Conservation (phyloP, 2,888 invertebrate species). For the Nephrotoma appendiculata region DNA sequence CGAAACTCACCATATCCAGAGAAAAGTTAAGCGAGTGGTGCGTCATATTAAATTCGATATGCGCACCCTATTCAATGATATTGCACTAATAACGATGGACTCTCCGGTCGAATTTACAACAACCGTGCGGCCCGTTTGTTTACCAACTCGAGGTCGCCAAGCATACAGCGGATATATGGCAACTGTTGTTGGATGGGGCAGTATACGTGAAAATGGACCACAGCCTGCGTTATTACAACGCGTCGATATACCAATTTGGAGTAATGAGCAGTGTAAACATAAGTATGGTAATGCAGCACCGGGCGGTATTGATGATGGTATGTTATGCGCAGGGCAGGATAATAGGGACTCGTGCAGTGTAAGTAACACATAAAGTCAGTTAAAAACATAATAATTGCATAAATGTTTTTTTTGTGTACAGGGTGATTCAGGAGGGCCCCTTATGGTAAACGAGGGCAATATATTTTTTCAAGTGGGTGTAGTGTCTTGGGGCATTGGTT, state of each 20-base stretch:
- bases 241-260: slow-evolving; percentile 73
- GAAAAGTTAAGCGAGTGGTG: slow-evolving; percentile 69
- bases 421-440: slow-evolving; percentile 82
- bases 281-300: slow-evolving; percentile 76
- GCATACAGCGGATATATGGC: slow-evolving; percentile 55
- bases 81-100: slow-evolving; percentile 64
- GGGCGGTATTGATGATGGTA: slow-evolving; percentile 75
- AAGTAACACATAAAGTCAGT: slow-evolving; percentile 31
- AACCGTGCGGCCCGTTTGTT: slow-evolving; percentile 62
- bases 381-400: neutral
- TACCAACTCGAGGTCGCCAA: slow-evolving; percentile 40
- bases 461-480: slow-evolving; percentile 75
- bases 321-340: slow-evolving; percentile 75
- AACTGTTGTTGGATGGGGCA: slow-evolving; percentile 83
- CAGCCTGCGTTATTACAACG: slow-evolving; percentile 70
- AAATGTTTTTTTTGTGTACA: slow-evolving; percentile 21
- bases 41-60: slow-evolving; percentile 72
- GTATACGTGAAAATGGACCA: slow-evolving; percentile 65
- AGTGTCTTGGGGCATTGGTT: slow-evolving; percentile 85
- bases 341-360: slow-evolving; percentile 82
- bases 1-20: slow-evolving; percentile 62
- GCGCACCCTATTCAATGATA: slow-evolving; percentile 72
- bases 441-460: slow-evolving; percentile 62
- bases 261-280: slow-evolving; percentile 56
- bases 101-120: slow-evolving; percentile 57